These are phyloP conservation scores for Parelbella ahira DNA, from an alignment of 2,888 invertebrate genomes.

Conservation along the genomic window DNA sequence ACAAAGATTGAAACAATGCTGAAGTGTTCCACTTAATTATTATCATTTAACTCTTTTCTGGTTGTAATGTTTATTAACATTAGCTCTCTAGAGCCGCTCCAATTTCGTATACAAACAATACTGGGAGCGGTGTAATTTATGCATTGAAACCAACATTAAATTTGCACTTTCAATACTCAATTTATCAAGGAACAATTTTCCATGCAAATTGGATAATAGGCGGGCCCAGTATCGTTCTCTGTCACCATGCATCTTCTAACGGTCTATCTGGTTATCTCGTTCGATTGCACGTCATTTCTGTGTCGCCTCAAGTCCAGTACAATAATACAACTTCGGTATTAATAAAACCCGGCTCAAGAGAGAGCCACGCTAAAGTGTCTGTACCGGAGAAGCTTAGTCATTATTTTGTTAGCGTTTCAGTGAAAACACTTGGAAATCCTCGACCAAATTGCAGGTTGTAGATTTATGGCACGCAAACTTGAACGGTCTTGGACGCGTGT, in stretches of 20 bases:
- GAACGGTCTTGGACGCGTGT: slow-evolving; percentile 12
- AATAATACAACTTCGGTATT: slow-evolving; percentile 62
- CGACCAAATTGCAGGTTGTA: slow-evolving; percentile 58
- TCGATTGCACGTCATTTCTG: slow-evolving; percentile 31
- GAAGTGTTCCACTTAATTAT: no score
- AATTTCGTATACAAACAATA: slow-evolving; percentile 16
- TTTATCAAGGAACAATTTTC: slow-evolving; percentile 33
- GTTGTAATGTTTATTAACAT: no score
- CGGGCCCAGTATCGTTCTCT: slow-evolving; percentile 31
- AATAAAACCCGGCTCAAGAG: slow-evolving; percentile 59
- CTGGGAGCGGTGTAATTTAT: slow-evolving; percentile 10
- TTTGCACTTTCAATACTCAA: slow-evolving; percentile 19
- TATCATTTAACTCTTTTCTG: no score
- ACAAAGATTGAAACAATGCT: no score
- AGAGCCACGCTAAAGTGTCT: slow-evolving; percentile 66
- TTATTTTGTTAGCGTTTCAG: slow-evolving; percentile 67
- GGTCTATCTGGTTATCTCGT: slow-evolving; percentile 30
- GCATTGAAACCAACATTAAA: slow-evolving; percentile 17
- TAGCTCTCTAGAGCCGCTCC: slow-evolving; percentile 3
- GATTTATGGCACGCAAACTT: slow-evolving; percentile 30
- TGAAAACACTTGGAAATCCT: slow-evolving; percentile 64
- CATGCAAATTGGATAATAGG: slow-evolving; percentile 42
- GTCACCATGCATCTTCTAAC: slow-evolving; percentile 35
- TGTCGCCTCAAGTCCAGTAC: slow-evolving; percentile 53
- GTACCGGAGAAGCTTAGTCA: slow-evolving; percentile 52